Evolutionary conservation across 2,888 invertebrate species (phyloP), one percentile per base, ranked within the genome.

Genomic region (Diaperis boleti): DNA sequence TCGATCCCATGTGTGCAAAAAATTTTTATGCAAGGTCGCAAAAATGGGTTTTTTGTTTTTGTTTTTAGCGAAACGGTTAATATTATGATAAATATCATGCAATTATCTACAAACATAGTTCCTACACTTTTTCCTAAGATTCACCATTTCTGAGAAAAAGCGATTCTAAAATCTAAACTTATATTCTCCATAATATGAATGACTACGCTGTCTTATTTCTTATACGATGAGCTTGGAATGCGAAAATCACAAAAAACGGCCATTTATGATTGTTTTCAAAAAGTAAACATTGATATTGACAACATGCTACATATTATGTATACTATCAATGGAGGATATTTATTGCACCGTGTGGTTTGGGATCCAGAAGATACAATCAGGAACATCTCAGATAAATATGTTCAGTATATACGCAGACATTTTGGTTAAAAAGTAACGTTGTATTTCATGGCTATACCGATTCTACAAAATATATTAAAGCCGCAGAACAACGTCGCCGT

Each of bases 261-360:
- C 37, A 44, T 62, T 44, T 49, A 49, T 14, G 49, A 49, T 49
- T 11, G 14, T 49, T 49, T 49, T 18, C 4, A 26, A 49, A 41
- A 41, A n/a, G 41, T 41, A 41, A 41, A 41, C 13, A 41, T 41
- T 41, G 41, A 41, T 41, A 41, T 41, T 41, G 13, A 41, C 41
- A 41, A 41, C 41, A 33, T n/a, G n/a, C n/a, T n/a, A n/a, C n/a
- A 41, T 41, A 15, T 15, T 7, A 41, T 11, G 4, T 41, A 44
- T 20, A 44, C 18, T 3, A 44, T 76, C 8, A 77, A 76, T 63
- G 75, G 74, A 15, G 74, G 74, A 20, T 75, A 62, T 65, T 63
- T 76, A 15, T 56, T 77, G 26, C 73, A 76, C 44, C 64, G 59
- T 57, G 72, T 74, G 42, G 68, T 74, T 17, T 77, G 75, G 75